phyloP scores from a whole-genome alignment of 2,113 vertebrate species.

The Phaetusa simplex region DNA sequence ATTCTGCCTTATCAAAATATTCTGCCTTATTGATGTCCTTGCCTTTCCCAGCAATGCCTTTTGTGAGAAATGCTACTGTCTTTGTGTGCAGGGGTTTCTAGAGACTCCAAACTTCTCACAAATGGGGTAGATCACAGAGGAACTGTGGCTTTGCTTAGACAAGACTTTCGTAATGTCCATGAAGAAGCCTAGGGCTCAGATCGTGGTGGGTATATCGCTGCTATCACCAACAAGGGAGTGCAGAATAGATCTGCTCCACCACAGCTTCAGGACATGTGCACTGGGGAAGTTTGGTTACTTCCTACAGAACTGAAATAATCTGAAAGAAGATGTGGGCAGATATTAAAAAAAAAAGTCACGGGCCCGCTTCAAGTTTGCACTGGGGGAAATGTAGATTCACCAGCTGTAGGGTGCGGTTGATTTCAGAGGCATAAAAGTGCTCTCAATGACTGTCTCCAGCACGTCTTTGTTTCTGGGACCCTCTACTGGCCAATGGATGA shows the following conservation, averaged over 20 bases:
- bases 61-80: background rate
- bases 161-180: background rate
- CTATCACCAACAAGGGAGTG: accelerated
- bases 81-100: background rate
- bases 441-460: background rate
- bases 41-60: background rate
- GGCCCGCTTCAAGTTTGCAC: background rate
- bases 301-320: background rate
- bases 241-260: background rate
- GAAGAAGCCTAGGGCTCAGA: background rate
- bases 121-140: background rate
- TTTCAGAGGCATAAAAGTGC: background rate
- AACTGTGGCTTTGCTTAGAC: background rate
- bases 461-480: background rate
- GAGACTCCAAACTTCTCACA: background rate
- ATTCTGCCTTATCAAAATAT: background rate
- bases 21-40: background rate
- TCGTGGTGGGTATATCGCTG: background rate
- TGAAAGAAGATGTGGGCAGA: background rate
- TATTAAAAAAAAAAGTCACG: background rate
- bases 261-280: accelerated
- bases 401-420: background rate
- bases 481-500: background rate
- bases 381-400: background rate
- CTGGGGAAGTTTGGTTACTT: background rate